Percentiles rank a stretch among this genome's conserved stretches.
Evolutionary conservation across 2,888 invertebrate genomes (phyloP).

Genomic region (Eilema sororculum): DNA sequence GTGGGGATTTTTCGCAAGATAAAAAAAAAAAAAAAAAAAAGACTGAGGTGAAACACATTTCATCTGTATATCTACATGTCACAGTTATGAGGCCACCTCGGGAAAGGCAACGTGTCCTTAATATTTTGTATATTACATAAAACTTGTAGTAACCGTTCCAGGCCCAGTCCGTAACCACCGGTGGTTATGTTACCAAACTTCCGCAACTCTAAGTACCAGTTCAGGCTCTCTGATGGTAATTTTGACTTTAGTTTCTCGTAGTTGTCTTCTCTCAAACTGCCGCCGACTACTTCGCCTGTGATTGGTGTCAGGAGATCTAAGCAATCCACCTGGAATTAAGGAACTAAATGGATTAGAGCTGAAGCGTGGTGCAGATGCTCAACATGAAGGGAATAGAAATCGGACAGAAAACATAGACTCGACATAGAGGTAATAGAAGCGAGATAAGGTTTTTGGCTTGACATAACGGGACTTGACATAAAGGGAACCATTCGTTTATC

Average conservation of each 20-base stretch:
- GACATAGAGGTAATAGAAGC: too few species aligned
- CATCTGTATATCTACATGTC: constrained; percentile 78
- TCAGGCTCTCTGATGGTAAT: constrained; percentile 87
- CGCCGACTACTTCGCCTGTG: constrained; percentile 98
- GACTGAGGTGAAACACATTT: too few species aligned
- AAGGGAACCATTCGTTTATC: too few species aligned
- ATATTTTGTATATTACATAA: constrained; percentile 94
- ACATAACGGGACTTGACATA: too few species aligned
- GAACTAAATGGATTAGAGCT: too few species aligned
- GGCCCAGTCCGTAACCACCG: constrained; percentile 98
- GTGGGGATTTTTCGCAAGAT: too few species aligned
- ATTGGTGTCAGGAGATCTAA: constrained; percentile 95
- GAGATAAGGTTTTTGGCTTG: too few species aligned
- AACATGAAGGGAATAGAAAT: too few species aligned
- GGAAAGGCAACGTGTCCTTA: constrained; percentile 97
- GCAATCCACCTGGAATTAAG: constrained; percentile 89
- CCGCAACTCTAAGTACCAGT: constrained; percentile 96
- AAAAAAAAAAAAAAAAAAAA: too few species aligned
- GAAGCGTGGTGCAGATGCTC: too few species aligned
- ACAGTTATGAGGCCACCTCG: constrained; percentile 97
- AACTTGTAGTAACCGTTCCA: constrained; percentile 96
- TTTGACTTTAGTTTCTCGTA: constrained; percentile 88
- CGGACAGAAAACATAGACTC: too few species aligned
- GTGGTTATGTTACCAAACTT: constrained; percentile 96
- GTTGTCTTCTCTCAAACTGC: constrained; percentile 96